Base-by-base conservation (phyloP, 2,888 invertebrate genomes). In the Orthosia gothica region DNA sequence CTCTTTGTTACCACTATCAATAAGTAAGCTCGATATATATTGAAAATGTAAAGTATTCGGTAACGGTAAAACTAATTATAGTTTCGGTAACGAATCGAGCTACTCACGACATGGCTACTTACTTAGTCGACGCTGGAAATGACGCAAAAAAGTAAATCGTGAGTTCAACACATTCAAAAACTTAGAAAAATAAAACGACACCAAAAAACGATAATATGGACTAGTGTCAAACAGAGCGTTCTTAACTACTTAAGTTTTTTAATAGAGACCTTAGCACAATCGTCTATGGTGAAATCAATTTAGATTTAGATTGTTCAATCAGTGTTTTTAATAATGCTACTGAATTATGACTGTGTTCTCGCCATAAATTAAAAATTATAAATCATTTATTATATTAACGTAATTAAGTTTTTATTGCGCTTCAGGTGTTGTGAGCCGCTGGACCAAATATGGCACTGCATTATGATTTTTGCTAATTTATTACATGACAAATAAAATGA, bases 21-120 rank as follows among this genome's bases (percentile, higher is more conserved):
- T 73, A 90, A 90, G 88, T 89, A 89, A 90, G 91, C 90, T 92
- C 83, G 81, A 87, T 89, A 88, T 84, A 88, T 90, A 93, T 93
- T 91, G 91, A 92, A 94, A 93, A 93, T 93, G 90, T 94, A 92
- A 94, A 88, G 87, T 87, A 88, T 87, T 90, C 85, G 89, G 87
- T 93, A 95, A 95, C 95, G 93, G 95, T 94, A 95, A 93, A 95
- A 90, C 91, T 95, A 95, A 95, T 95, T 95, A 95, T 92, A 92
- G 91, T 91, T 92, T 92, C 91, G 91, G 93, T 93, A 94, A 93
- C 94, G 93, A 95, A 94, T 95, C 90, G 93, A 90, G 87, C 82
- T 91, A 92, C 93, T 95, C 95, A 95, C 95, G 94, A 95, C 92
- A 91, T 87, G 76, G 89, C 88, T 91, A 91, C 89, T 91, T 90